phyloP scores from a whole-genome alignment of 2,888 invertebrate genomes.

The Chrysotoxum bicinctum region DNA sequence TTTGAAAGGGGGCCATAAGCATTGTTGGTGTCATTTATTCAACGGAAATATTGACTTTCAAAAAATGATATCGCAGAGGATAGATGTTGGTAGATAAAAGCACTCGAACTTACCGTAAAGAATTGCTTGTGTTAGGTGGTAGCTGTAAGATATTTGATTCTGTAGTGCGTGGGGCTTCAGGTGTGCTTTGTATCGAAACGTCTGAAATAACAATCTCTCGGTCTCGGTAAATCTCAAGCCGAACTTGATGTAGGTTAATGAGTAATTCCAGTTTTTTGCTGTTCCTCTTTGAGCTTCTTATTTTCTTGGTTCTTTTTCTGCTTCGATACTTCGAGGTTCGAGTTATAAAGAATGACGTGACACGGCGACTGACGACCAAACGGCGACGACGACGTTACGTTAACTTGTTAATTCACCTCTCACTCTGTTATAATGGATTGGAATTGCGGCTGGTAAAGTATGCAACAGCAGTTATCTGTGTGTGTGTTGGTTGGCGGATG shows the following conservation, averaged over 20 bases:
- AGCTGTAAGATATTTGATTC: not conserved
- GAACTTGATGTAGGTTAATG: slow-evolving; percentile 70
- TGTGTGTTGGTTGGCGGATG: slow-evolving; percentile 19
- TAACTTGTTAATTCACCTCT: slow-evolving; percentile 49
- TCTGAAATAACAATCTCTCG: slow-evolving; percentile 42
- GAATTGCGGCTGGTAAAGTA: slow-evolving; percentile 36
- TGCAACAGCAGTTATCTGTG: slow-evolving; percentile 27
- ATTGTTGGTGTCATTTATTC: slow-evolving; percentile 9
- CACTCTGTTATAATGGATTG: slow-evolving; percentile 41
- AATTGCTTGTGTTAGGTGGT: not conserved
- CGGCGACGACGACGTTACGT: slow-evolving; percentile 3
- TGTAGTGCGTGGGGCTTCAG: slow-evolving; percentile 43
- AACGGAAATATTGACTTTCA: slow-evolving; percentile 35
- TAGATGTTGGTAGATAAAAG: not conserved
- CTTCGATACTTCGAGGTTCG: not conserved
- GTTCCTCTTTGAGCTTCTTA: slow-evolving; percentile 36
- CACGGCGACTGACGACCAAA: not conserved
- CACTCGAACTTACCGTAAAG: slow-evolving; percentile 16
- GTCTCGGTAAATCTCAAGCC: slow-evolving; percentile 25
- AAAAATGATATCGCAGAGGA: not conserved
- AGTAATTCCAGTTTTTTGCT: slow-evolving; percentile 64
- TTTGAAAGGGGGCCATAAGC: not conserved
- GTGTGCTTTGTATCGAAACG: slow-evolving; percentile 26
- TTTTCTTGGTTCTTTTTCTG: slow-evolving; percentile 9
- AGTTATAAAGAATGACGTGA: slow-evolving; percentile 4